Conservation (phyloP, 2,113 vertebrate species). For the Colossoma macropomum region DNA sequence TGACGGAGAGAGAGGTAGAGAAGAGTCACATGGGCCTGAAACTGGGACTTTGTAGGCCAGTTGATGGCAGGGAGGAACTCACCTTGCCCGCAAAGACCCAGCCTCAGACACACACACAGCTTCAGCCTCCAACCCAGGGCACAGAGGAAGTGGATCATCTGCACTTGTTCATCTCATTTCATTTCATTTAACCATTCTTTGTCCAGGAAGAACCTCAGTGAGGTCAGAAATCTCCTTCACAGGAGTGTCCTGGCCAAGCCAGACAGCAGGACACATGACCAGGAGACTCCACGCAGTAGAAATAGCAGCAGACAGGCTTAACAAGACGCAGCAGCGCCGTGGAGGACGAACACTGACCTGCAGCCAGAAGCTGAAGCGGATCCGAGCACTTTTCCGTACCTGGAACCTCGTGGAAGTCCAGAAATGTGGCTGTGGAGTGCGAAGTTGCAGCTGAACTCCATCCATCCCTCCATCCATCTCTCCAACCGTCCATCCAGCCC, state of each 20-base stretch:
- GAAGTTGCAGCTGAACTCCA: slow-evolving; percentile 73
- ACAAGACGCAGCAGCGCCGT: too few species aligned
- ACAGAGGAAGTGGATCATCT: not conserved
- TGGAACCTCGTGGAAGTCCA: not conserved
- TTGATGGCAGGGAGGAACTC: slow-evolving; percentile 86
- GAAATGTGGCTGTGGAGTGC: slow-evolving; percentile 45
- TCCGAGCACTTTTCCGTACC: not conserved
- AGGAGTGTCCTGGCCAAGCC: not conserved
- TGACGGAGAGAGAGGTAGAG: not conserved
- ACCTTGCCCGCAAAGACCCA: slow-evolving; percentile 99
- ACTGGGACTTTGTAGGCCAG: slow-evolving; percentile 99
- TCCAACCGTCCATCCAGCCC: slow-evolving; percentile 13
- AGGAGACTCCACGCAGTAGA: not conserved
- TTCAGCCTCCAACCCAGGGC: not conserved
- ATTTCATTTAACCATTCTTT: not conserved
- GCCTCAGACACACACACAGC: slow-evolving; percentile 78
- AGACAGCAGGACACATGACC: not conserved
- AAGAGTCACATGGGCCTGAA: slow-evolving; percentile 82
- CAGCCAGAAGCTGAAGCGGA: too few species aligned
- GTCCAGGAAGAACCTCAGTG: too few species aligned
- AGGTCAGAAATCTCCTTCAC: too few species aligned
- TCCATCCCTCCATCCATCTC: slow-evolving; percentile 62
- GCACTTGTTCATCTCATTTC: too few species aligned
- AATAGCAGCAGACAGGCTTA: too few species aligned
- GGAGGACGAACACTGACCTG: not conserved